A percentile compares a stretch with the other conserved stretches of the same genome.
Conservation (phyloP, 1,140 invertebrate species). For the Trissolcus basalis region DNA sequence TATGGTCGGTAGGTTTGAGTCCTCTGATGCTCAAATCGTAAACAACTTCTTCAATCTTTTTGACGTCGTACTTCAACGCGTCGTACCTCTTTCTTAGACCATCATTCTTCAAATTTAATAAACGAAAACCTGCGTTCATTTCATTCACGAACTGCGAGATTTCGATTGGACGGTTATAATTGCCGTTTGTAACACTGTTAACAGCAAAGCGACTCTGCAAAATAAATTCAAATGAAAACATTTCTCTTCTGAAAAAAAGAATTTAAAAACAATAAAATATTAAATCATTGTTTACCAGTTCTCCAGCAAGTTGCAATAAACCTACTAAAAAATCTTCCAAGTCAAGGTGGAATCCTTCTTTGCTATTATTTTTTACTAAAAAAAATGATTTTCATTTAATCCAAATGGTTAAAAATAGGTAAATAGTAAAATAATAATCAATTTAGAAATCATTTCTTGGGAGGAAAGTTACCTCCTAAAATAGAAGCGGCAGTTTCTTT, state of each 20-base stretch:
- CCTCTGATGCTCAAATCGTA: conserved; percentile 94
- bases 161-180: conserved; percentile 86
- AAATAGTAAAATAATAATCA: conserved; percentile 19
- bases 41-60: conserved; percentile 96
- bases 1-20: conserved; percentile 75
- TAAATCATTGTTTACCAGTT: conserved; percentile 85
- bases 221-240: conserved; percentile 29
- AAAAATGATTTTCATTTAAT: too few species aligned
- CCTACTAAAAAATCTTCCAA: conserved; percentile 93
- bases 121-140: conserved; percentile 89
- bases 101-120: conserved; percentile 95
- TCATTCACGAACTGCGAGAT: conserved; percentile 92
- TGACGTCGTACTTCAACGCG: conserved; percentile 93
- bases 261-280: conserved; percentile 13
- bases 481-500: conserved; percentile 86
- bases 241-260: background rate
- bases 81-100: conserved; percentile 91
- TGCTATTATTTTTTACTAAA: conserved; percentile 78
- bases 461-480: conserved; percentile 81
- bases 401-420: too few species aligned
- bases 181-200: conserved; percentile 91
- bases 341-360: conserved; percentile 90
- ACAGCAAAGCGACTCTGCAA: conserved; percentile 86
- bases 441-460: too few species aligned
- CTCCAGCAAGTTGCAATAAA: conserved; percentile 86